Evolutionary conservation across 2,797 vertebrate species (phyloP), one percentile per base, ranked within the genome.

Genomic region (Anas flavirostris): DNA sequence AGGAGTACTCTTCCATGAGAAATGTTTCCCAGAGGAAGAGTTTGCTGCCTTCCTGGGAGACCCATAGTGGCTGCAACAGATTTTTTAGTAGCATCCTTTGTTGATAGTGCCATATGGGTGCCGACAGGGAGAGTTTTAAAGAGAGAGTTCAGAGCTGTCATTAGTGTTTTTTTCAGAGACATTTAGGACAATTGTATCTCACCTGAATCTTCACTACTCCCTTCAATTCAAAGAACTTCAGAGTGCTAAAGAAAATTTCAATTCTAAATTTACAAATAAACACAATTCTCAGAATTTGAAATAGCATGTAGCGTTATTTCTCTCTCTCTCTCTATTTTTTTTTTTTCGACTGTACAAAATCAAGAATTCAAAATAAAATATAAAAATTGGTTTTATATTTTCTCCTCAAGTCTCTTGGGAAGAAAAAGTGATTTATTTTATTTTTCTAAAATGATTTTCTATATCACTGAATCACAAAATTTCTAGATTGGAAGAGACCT

Each of bases 91-190:
- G 35, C 35, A 26, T 11, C 19, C 6, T 2, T 9, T 25, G 6
- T 2, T 37, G 18, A 14, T 39, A 1, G 2, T 58, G 28, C 13
- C 12, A 26, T 46, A 10, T 15, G 13, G n/a, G 35, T n/a, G 2
- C 4, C 48, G 33, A 15, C 3, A 8, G 8, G 8, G 16, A 69
- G 23, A 26, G 14, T 5, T 23, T 29, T 28, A 25, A 10, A 70
- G 83, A 44, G 7, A 37, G 7, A 12, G 3, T 14, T 72, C 21
- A 63, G 5, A 58, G 21, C 8, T 58, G 17, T 10, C 4, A 7
- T 5, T 53, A 18, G 19, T 58, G 8, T 7, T 12, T 39, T 37
- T 78, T 50, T 25, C 12, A 64, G 58, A 62, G 16, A 35, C 7
- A 10, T 73, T 37, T 60, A 59, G 10, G 35, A 5, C 7, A 56